Evolutionary conservation across 2,888 invertebrate genomes (phyloP).

Genomic region (Patella caerulea): DNA sequence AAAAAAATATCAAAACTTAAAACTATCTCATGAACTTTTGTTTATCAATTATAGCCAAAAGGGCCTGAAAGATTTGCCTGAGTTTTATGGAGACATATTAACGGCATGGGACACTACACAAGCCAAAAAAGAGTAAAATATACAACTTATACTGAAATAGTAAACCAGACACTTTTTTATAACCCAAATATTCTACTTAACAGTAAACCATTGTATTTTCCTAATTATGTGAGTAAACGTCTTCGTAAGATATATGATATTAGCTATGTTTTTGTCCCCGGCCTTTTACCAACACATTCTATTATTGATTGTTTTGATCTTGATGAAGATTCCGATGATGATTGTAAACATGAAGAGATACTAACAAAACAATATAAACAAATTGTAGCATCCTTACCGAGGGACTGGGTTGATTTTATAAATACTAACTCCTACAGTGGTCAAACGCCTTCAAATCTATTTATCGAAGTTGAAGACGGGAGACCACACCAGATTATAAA

Average conservation of each 20-base stretch:
- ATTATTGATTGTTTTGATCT: not conserved
- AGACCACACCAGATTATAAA: no score
- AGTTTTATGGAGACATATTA: not conserved
- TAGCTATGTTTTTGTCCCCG: not conserved
- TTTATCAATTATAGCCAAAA: not conserved
- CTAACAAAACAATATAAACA: not conserved
- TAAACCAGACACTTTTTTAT: not conserved
- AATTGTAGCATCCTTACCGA: not conserved
- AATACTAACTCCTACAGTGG: not conserved
- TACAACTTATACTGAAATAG: not conserved
- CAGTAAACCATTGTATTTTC: not conserved
- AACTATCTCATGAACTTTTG: not conserved
- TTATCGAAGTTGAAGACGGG: no score
- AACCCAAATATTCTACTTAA: not conserved
- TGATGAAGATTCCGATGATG: not conserved
- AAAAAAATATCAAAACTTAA: not conserved
- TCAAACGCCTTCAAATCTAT: no score
- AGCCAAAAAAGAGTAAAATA: not conserved
- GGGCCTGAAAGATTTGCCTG: not conserved
- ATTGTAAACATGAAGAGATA: not conserved
- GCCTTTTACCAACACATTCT: not conserved
- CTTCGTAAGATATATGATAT: not conserved
- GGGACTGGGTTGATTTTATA: not conserved
- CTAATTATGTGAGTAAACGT: not conserved
- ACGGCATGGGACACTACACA: not conserved